Percentiles rank a stretch among this genome's conserved stretches.
Conservation (phyloP, 2,888 invertebrate species). For the Clepsis dumicolana region DNA sequence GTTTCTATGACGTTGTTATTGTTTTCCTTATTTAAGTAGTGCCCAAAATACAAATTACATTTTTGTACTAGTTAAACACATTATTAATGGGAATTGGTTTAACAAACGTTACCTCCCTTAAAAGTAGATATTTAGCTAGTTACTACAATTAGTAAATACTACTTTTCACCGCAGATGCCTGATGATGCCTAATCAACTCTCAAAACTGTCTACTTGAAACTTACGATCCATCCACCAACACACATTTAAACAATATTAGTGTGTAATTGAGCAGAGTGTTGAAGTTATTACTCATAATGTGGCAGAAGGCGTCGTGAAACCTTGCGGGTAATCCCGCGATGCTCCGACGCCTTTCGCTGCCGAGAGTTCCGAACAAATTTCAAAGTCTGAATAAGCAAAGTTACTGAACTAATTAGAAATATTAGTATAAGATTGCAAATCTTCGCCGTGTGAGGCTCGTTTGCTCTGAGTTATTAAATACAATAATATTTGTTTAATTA, state of each 20-base stretch:
- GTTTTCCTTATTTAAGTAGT: too few species aligned
- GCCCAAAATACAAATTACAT: neutral
- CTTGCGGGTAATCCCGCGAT: slow-evolving; percentile 33
- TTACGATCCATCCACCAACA: neutral
- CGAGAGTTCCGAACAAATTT: slow-evolving; percentile 38
- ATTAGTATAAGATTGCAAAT: slow-evolving; percentile 25
- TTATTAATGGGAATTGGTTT: too few species aligned
- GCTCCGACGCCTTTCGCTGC: slow-evolving; percentile 29
- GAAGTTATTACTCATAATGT: slow-evolving; percentile 38
- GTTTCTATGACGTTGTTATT: too few species aligned
- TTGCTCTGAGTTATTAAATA: slow-evolving; percentile 17
- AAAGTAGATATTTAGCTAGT: too few species aligned
- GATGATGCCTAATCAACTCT: too few species aligned
- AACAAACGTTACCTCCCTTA: too few species aligned
- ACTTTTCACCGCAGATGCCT: too few species aligned
- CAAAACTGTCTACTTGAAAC: neutral
- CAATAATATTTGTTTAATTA: slow-evolving; percentile 5
- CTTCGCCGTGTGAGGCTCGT: slow-evolving; percentile 17
- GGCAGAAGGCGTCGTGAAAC: slow-evolving; percentile 22
- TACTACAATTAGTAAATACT: too few species aligned
- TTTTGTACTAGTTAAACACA: too few species aligned
- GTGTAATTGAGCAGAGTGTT: slow-evolving; percentile 34
- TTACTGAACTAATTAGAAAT: slow-evolving; percentile 37
- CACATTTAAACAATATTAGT: slow-evolving; percentile 26
- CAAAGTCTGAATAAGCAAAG: slow-evolving; percentile 38